Evolutionary conservation across 2,113 vertebrate species (phyloP), one percentile per base, ranked within the genome.

Genomic region (Myrmecobius fasciatus): DNA sequence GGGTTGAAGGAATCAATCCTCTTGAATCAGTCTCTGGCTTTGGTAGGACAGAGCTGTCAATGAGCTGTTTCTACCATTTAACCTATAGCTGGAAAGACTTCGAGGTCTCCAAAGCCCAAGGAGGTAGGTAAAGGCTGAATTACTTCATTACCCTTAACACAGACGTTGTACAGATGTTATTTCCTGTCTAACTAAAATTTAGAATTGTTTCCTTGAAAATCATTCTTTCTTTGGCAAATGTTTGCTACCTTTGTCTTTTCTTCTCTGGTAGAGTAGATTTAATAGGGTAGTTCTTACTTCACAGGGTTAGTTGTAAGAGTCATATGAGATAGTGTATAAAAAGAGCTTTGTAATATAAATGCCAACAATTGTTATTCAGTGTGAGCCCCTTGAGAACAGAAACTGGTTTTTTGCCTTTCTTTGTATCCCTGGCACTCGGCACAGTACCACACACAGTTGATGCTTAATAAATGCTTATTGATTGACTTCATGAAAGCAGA

Each of bases 111-210:
- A 43, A 0, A 93, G 51, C 28, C 8, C 36, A 24, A 6, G 60
- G n/a, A 83, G 67, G 8, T 94, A 96, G 96, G 96, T 96, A 93
- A 94, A 83, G 54, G 46, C 56, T 90, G 43, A 25, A 51, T 31
- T 6, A 7, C 36, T 31, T 43, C 36, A 83, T 43, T 43, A 43
- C 12, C 8, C 22, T 89, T 89, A 24, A 46, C 22, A 0, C 25
- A 8, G 28, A 36, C 28, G 17, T 67, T 67, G 60, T 2, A 0
- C 36, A 25, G 47, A 25, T 24, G 17, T 26, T 14, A 0, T 3
- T 49, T 53, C 31, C 52, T 83, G 56, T 89, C 56, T 53, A 43
- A 48, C 75, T 36, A 25, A 53, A 53, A 49, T 46, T 67, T 36
- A 0, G 52, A 89, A 25, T 47, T 12, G 2, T 22, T 91, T 43